Evolutionary conservation across 2,888 invertebrate genomes (phyloP).

Genomic region (Trissolcus japonicus): DNA sequence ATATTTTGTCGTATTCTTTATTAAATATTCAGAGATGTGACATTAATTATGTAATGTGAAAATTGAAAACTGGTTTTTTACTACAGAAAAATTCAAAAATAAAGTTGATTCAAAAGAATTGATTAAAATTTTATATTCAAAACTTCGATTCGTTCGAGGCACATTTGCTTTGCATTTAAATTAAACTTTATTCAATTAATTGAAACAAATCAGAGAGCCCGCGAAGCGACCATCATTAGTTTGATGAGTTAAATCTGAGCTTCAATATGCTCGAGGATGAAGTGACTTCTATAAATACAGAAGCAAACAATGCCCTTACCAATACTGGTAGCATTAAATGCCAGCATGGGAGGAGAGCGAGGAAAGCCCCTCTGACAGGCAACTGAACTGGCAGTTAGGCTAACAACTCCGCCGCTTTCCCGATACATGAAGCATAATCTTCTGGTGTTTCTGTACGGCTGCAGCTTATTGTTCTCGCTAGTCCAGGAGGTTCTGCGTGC

Average conservation of each 20-base stretch:
- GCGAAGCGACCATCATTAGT: slow-evolving; percentile 33
- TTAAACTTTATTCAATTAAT: no score
- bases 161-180: no score
- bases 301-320: slow-evolving; percentile 77
- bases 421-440: slow-evolving; percentile 88
- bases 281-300: slow-evolving; percentile 47
- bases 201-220: slow-evolving; percentile 17
- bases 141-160: no score
- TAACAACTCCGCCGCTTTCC: slow-evolving; percentile 78
- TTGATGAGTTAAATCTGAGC: slow-evolving; percentile 40
- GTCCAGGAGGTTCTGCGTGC: slow-evolving; percentile 79
- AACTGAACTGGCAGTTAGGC: slow-evolving; percentile 74
- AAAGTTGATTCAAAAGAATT: no score
- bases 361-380: slow-evolving; percentile 73
- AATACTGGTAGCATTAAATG: slow-evolving; percentile 84
- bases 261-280: slow-evolving; percentile 42
- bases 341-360: slow-evolving; percentile 76
- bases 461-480: slow-evolving; percentile 72
- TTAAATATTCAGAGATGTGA: no score
- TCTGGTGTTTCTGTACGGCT: slow-evolving; percentile 76
- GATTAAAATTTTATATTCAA: no score
- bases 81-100: no score
- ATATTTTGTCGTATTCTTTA: no score
- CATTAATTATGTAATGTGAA: no score
- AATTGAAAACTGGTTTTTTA: no score